These are phyloP conservation scores for Nezara viridula DNA, from an alignment of 2,888 invertebrate species.

Conservation along the genomic window DNA sequence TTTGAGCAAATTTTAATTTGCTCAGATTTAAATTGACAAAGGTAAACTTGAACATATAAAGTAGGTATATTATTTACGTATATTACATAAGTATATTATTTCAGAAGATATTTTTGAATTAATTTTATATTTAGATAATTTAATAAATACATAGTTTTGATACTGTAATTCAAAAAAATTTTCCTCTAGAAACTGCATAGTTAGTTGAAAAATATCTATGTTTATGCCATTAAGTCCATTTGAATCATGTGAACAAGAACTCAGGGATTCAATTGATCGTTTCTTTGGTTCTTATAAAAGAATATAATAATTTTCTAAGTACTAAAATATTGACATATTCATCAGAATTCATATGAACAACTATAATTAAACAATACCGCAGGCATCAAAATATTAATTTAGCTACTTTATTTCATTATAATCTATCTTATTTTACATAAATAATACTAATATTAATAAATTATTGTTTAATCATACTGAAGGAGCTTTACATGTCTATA, in stretches of 20 bases:
- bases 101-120: no score
- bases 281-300: constrained; percentile 13
- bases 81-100: no score
- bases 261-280: background rate
- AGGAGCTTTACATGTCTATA: constrained; percentile 26
- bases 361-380: background rate
- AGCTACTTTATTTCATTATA: background rate
- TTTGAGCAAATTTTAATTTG: background rate
- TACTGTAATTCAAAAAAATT: no score
- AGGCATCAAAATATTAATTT: constrained; percentile 24
- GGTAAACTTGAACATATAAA: no score
- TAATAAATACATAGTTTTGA: no score
- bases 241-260: constrained; percentile 2
- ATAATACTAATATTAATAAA: constrained; percentile 30
- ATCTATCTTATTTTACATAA: constrained; percentile 37
- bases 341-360: background rate
- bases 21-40: no score
- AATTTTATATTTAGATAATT: no score
- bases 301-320: background rate
- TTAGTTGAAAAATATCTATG: background rate
- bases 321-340: constrained; percentile 24
- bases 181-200: background rate
- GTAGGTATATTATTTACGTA: no score
- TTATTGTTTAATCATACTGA: constrained; percentile 21
- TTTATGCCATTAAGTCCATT: constrained; percentile 4